phyloP scores from a whole-genome alignment of 1,140 invertebrate genomes.

The Macrobrachium nipponense region DNA sequence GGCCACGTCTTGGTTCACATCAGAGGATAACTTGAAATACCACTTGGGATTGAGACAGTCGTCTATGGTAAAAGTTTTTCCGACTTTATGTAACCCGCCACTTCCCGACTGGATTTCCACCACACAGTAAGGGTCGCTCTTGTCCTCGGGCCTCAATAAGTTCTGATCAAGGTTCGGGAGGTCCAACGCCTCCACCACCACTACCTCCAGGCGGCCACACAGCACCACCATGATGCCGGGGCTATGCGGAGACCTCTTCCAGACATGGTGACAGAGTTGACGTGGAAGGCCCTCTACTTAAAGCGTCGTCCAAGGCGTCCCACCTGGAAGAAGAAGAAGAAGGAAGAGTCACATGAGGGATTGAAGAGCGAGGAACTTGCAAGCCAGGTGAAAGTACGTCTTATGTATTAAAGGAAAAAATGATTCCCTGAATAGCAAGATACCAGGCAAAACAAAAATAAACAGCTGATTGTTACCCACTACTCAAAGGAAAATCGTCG shows the following conservation, averaged over 20 bases:
- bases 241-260: conserved; percentile 3
- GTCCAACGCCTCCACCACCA: conserved; percentile 62
- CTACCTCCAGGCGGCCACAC: conserved; percentile 56
- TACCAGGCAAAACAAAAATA: no score
- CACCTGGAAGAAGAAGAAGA: conserved; percentile 40
- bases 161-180: conserved; percentile 59
- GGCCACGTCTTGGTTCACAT: conserved; percentile 58
- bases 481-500: no score
- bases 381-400: no score
- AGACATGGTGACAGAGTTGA: conserved; percentile 18
- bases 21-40: conserved; percentile 52
- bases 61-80: conserved; percentile 61
- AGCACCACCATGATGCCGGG: conserved; percentile 55
- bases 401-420: no score
- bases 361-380: no score
- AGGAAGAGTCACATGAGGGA: background rate
- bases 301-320: background rate
- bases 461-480: no score
- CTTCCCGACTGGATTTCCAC: conserved; percentile 50
- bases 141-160: conserved; percentile 50
- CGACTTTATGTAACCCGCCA: conserved; percentile 43
- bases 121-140: conserved; percentile 62
- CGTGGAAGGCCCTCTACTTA: background rate
- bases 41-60: conserved; percentile 62
- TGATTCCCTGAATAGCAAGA: no score